Percentiles rank a stretch among this genome's conserved stretches.
Conservation (phyloP, 2,888 invertebrate species). For the Gastracanthus pulcherrimus region DNA sequence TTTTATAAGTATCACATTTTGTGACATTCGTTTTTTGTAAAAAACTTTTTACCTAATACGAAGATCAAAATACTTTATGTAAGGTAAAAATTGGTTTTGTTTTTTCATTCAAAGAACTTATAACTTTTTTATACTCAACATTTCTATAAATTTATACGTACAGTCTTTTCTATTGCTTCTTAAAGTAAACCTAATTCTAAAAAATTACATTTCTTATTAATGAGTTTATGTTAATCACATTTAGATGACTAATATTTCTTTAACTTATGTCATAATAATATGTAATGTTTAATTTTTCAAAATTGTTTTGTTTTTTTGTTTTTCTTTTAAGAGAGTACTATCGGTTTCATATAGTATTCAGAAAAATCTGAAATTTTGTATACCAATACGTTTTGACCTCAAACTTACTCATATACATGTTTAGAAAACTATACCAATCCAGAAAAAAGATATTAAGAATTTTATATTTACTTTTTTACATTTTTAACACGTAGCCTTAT, state of each 20-base stretch:
- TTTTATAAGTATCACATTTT: constrained; percentile 29
- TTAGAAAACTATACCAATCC: too few relatives aligned
- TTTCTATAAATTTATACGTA: constrained; percentile 20
- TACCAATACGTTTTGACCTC: too few relatives aligned
- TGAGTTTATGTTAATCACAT: background rate
- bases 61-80: constrained; percentile 8
- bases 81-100: constrained; percentile 2
- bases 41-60: constrained; percentile 15
- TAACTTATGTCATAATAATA: background rate
- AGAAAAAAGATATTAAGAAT: too few relatives aligned
- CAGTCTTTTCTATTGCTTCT: constrained; percentile 29
- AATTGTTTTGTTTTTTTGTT: background rate
- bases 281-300: background rate
- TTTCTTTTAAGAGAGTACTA: too few relatives aligned
- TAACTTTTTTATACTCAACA: constrained; percentile 26
- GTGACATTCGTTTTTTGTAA: constrained; percentile 16
- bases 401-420: too few relatives aligned
- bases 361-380: too few relatives aligned
- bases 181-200: background rate
- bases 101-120: constrained; percentile 18
- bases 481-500: too few relatives aligned
- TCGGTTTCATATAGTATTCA: too few relatives aligned
- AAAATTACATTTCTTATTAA: constrained; percentile 10
- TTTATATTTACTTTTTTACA: too few relatives aligned
- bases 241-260: background rate